Evolutionary conservation across 2,888 invertebrate genomes (phyloP), one percentile per base, ranked within the genome.

Genomic region (Leistus spinibarbis): DNA sequence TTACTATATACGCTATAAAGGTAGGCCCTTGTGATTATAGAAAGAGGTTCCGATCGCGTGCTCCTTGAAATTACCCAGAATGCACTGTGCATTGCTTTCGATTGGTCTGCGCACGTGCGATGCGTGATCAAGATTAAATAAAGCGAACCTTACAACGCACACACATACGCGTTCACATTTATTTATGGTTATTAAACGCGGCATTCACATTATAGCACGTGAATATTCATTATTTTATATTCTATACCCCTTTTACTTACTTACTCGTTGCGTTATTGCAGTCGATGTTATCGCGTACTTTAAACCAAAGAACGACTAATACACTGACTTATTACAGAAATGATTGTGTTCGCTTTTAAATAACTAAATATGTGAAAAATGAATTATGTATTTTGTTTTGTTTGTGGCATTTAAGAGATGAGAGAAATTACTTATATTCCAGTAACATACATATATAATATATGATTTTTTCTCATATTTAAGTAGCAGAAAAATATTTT

Each of bases 131-230:
- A 54, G 64, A 71, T 71, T 71, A 71, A 63, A 63, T 54, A 71
- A 40, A 40, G 40, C 7, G 54, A 71, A 64, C 64, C 71, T 63
- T 19, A 60, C 19, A 60, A 60, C 40, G 13, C 40, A 40, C 40
- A 40, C 40, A 40, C 40, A 40, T 13, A 40, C 40, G 13, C 40
- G 27, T 9, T 19, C 57, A 22, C 60, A 60, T 20, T 60, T 71
- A 71, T 71, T 71, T 71, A 71, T 71, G 71, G 71, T 64, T 71
- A 71, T 71, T 71, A 71, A 71, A 71, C 71, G 53, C 19, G 71
- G 71, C 19, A 23, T 71, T 71, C 64, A 54, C 71, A 71, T 70
- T 70, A 70, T 62, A 65, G 23, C 54, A 63, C n/a, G 64, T 71
- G 64, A 71, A 71, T 71, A 71, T 71, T 71, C 71, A 71, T 71